A percentile compares a stretch with the other conserved stretches of the same genome.
phyloP scores from a whole-genome alignment of 2,113 vertebrate species.

The Sphaerodactylus townsendi region DNA sequence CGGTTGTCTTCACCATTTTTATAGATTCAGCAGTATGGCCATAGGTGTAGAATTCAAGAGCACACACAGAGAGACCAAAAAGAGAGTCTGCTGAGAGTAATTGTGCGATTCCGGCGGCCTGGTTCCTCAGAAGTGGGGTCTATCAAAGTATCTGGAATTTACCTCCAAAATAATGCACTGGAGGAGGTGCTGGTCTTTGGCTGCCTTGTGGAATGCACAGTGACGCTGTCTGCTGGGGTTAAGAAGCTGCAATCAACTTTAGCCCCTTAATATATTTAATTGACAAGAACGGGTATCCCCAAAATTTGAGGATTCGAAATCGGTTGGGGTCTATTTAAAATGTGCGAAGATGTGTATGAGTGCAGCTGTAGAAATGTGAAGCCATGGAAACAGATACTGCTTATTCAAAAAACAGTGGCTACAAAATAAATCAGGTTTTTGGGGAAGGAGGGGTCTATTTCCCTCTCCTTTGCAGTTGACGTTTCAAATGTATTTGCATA shows the following conservation, averaged over 20 bases:
- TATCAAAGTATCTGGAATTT: not conserved
- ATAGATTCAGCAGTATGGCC: not conserved
- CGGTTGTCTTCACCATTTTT: not conserved
- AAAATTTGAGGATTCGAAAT: not conserved
- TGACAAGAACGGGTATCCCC: not conserved
- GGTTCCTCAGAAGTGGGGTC: not conserved
- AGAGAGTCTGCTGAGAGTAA: not conserved
- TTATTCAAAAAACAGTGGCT: not conserved
- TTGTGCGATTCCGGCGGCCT: not conserved
- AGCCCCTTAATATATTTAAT: not conserved
- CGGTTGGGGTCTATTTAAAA: not conserved
- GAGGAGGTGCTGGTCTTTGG: too few species aligned
- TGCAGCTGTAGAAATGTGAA: not conserved
- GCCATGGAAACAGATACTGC: not conserved
- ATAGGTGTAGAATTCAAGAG: not conserved
- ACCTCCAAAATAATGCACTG: not conserved
- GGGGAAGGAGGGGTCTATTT: too few species aligned
- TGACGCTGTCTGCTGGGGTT: not conserved
- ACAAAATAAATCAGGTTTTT: not conserved
- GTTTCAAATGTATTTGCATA: not conserved
- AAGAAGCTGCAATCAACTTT: not conserved
- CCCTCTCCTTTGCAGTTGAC: not conserved
- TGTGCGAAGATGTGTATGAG: not conserved
- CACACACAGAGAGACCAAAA: too few species aligned
- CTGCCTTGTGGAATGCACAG: too few species aligned